Evolutionary conservation across 1,140 invertebrate species (phyloP), one percentile per base, ranked within the genome.

Genomic region (Sycobia sp.): DNA sequence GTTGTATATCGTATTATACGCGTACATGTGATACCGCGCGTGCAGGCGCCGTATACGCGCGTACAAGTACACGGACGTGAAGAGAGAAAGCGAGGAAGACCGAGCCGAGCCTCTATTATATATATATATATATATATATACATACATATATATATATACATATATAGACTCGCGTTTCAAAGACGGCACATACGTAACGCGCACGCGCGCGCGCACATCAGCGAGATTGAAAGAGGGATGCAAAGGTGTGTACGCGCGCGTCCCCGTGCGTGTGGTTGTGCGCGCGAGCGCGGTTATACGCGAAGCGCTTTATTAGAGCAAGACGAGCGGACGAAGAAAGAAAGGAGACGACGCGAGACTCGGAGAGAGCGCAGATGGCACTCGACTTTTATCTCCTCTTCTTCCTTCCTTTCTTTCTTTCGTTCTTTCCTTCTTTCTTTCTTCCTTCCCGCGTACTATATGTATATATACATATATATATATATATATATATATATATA

Each of bases 251-350:
- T n/a, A n/a, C n/a, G n/a, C n/a, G n/a, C n/a, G n/a, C n/a, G n/a
- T n/a, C n/a, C n/a, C n/a, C n/a, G n/a, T n/a, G n/a, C n/a, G n/a
- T n/a, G n/a, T n/a, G n/a, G n/a, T n/a, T n/a, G n/a, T n/a, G n/a
- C n/a, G n/a, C n/a, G n/a, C n/a, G n/a, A n/a, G n/a, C n/a, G n/a
- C n/a, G n/a, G n/a, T n/a, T n/a, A n/a, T n/a, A n/a, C n/a, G n/a
- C n/a, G n/a, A n/a, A n/a, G 41, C 59, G 29, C 32, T 62, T 62
- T 62, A 54, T 62, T 62, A 54, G 50, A 54, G 39, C 59, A 49
- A 38, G 41, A 62, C 50, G 50, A 16, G 25, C 43, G 14, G 44
- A 4, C 44, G 39, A 46, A 49, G 53, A 18, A 39, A 22, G 20
- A 27, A 23, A 36, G 25, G 9, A 54, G 60, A 66, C 41, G 44